These are phyloP conservation scores for Drosophila azteca DNA, from an alignment of 1,140 invertebrate genomes.

Conservation along the genomic window DNA sequence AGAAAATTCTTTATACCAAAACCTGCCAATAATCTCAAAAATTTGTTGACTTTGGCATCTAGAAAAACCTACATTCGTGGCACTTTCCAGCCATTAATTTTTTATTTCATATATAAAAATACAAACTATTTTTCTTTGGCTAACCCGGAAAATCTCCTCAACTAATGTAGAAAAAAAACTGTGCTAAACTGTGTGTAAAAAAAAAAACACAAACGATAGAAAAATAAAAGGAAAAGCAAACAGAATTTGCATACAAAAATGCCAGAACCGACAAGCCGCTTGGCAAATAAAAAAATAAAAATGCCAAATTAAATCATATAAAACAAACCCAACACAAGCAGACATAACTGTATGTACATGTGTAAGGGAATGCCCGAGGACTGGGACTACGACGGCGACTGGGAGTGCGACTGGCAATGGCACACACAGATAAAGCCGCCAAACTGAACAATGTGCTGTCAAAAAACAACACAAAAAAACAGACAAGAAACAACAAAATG, in stretches of 20 bases:
- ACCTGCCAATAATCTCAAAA: too few species aligned
- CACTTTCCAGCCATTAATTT: too few species aligned
- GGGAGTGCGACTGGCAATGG: neutral
- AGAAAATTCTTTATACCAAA: too few species aligned
- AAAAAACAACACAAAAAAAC: slow-evolving; percentile 33
- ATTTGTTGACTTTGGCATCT: too few species aligned
- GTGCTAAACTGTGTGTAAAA: neutral
- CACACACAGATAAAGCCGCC: slow-evolving; percentile 35
- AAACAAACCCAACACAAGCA: slow-evolving; percentile 48
- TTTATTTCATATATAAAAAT: too few species aligned
- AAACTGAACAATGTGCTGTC: slow-evolving; percentile 52
- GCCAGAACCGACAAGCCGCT: slow-evolving; percentile 23
- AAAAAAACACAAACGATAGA: neutral
- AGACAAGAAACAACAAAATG: slow-evolving; percentile 22
- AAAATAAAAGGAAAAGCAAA: slow-evolving; percentile 22
- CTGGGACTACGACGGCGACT: neutral
- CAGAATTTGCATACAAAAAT: slow-evolving; percentile 66
- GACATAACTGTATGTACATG: slow-evolving; percentile 13
- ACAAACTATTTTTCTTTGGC: too few species aligned
- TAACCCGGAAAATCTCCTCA: too few species aligned
- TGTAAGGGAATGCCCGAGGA: neutral
- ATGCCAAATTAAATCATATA: slow-evolving; percentile 71
- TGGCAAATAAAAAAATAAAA: slow-evolving; percentile 44
- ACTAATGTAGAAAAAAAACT: slow-evolving; percentile 6
- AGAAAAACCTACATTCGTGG: too few species aligned